Conservation (phyloP, 2,113 vertebrate species). For the Myotis lucifugus region DNA sequence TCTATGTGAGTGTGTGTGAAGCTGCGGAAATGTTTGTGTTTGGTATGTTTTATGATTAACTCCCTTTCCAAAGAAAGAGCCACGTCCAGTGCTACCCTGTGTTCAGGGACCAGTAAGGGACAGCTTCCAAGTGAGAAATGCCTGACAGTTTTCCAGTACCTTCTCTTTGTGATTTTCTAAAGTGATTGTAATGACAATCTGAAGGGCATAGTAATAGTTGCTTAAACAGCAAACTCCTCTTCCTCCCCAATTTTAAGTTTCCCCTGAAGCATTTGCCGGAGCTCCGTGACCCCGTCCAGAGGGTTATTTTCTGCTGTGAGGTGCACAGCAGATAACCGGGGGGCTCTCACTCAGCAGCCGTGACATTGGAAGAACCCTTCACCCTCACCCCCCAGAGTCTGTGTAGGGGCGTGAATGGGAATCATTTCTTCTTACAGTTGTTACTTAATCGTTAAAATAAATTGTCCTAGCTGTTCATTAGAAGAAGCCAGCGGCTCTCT, state of each 20-base stretch:
- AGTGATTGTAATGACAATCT: neutral
- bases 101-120: neutral
- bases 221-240: neutral
- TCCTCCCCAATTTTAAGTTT: neutral
- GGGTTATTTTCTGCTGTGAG: neutral
- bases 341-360: neutral
- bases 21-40: neutral
- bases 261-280: neutral
- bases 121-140: neutral
- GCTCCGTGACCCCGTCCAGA: neutral
- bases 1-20: neutral
- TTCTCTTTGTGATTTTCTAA: neutral
- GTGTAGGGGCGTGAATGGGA: neutral
- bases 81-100: neutral
- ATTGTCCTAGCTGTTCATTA: neutral
- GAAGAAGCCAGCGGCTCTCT: neutral
- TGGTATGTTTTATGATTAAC: slow-evolving; percentile 50
- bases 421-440: neutral
- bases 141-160: neutral
- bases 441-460: neutral
- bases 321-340: neutral
- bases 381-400: neutral
- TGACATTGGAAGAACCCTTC: neutral
- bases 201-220: neutral
- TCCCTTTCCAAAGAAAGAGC: neutral